These are phyloP conservation scores for Herminia tarsipennalis DNA, from an alignment of 2,888 invertebrate genomes.

Conservation along the genomic window DNA sequence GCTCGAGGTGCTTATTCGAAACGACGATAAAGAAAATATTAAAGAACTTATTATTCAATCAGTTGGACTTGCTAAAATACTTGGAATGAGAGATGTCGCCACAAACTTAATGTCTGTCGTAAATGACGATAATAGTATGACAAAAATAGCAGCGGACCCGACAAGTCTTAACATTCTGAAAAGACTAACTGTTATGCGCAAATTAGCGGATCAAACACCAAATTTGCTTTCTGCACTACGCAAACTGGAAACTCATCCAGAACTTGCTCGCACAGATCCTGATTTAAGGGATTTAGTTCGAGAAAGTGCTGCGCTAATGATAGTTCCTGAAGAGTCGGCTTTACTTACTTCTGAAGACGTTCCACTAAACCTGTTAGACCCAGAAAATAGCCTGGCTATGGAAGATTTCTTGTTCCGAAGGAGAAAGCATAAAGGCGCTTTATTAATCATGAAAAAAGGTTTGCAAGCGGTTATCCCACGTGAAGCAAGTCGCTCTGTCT, in stretches of 20 bases:
- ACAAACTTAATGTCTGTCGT: constrained; percentile 81
- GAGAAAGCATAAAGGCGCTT: constrained; percentile 84
- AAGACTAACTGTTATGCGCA: constrained; percentile 89
- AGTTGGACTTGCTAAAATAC: constrained; percentile 88
- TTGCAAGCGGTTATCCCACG: constrained; percentile 91
- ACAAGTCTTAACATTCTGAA: constrained; percentile 88
- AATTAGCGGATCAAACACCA: constrained; percentile 88
- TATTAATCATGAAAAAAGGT: constrained; percentile 90
- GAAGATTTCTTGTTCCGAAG: constrained; percentile 89
- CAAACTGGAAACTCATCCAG: constrained; percentile 88
- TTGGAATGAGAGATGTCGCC: constrained; percentile 88
- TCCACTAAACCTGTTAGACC: constrained; percentile 88
- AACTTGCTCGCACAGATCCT: constrained; percentile 89
- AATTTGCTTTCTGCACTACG: constrained; percentile 86
- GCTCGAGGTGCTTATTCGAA: constrained; percentile 82
- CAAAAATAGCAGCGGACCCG: constrained; percentile 84
- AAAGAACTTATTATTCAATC: constrained; percentile 86
- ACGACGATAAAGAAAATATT: constrained; percentile 74
- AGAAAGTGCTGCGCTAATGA: constrained; percentile 90
- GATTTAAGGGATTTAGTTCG: constrained; percentile 89
- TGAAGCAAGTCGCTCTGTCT: constrained; percentile 90
- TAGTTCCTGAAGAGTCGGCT: constrained; percentile 87
- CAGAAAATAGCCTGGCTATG: constrained; percentile 90
- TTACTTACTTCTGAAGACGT: constrained; percentile 88
- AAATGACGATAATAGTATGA: constrained; percentile 84